Base-by-base conservation (phyloP, 2,888 invertebrate genomes). In the Sinhomidia bicolor region DNA sequence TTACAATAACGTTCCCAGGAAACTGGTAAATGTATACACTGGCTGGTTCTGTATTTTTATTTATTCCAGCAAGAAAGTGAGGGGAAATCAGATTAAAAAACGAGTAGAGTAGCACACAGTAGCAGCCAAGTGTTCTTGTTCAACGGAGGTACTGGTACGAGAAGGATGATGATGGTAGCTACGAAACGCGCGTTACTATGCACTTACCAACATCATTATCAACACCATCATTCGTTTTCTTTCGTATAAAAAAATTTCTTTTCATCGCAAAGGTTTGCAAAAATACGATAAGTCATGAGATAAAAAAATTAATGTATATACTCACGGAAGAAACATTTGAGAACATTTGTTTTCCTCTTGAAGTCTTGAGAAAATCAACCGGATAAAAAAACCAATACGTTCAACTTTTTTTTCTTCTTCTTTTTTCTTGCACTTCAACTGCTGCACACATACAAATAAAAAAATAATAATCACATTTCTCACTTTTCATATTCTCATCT, bases 341-440 rank as follows among this genome's bases (percentile, higher is more conserved):
- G 57, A 85, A 57, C 76, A 78, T 78, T 74, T 84, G 74, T 84
- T 78, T 84, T 84, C 76, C 76, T n/a, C n/a, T n/a, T n/a, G n/a
- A n/a, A n/a, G n/a, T 76, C 47, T 26, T 32, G 76, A 84, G 84
- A 84, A 84, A 84, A 76, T 84, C 76, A 60, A 26, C 47, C 29
- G 44, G 62, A 84, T 84, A n/a, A n/a, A 76, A 84, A 84, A 84
- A 84, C 76, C 84, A 84, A 84, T 84, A 84, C 20, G 60, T n/a
- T n/a, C n/a, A n/a, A n/a, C n/a, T n/a, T n/a, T n/a, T n/a, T n/a
- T n/a, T n/a, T n/a, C n/a, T n/a, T n/a, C n/a, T n/a, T 83, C 20
- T 36, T 79, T n/a, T 26, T 23, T 9, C 36, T 36, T 17, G 36
- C n/a, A 17, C 7, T 47, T n/a, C n/a, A n/a, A 47, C 47, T 14